Conservation (phyloP, 2,888 invertebrate species). For the Aplocera efformata region DNA sequence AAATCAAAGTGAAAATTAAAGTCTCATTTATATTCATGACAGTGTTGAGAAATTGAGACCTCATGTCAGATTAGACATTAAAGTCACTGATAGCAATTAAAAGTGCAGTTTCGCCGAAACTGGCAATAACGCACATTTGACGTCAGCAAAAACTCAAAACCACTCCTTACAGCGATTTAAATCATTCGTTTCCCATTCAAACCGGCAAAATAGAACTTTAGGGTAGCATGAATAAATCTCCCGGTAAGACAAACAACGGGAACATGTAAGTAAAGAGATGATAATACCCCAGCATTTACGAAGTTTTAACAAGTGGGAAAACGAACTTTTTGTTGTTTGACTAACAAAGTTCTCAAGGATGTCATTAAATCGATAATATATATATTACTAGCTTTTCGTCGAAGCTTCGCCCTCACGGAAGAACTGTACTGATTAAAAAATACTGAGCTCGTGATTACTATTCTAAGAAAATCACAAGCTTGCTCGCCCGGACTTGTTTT, state of each 20-base stretch:
- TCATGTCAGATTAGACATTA: too few species aligned
- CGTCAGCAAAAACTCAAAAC: conserved; percentile 14
- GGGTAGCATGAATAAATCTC: conserved; percentile 30
- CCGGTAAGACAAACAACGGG: conserved; percentile 30
- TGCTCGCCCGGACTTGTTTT: too few species aligned
- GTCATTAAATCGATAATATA: conserved; percentile 27
- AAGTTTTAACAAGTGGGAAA: conserved; percentile 34
- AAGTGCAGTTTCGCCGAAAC: conserved; percentile 11
- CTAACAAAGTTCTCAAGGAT: conserved; percentile 32
- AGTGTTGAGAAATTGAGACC: too few species aligned
- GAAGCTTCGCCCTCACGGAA: conserved; percentile 10
- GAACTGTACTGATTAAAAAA: conserved; percentile 18
- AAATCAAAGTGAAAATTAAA: too few species aligned
- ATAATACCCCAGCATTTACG: conserved; percentile 32
- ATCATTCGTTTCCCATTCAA: conserved; percentile 23
- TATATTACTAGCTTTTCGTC: conserved; percentile 15
- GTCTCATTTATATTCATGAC: too few species aligned
- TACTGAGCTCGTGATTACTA: too few species aligned
- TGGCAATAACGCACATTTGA: conserved; percentile 4
- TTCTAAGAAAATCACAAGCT: too few species aligned
- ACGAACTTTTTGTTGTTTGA: conserved; percentile 31
- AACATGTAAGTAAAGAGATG: conserved; percentile 34
- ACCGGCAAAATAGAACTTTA: conserved; percentile 26
- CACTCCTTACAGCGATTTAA: conserved; percentile 18
- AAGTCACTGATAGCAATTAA: too few species aligned